phyloP scores from a whole-genome alignment of 2,888 invertebrate genomes.

The Xestia rhomboidea region DNA sequence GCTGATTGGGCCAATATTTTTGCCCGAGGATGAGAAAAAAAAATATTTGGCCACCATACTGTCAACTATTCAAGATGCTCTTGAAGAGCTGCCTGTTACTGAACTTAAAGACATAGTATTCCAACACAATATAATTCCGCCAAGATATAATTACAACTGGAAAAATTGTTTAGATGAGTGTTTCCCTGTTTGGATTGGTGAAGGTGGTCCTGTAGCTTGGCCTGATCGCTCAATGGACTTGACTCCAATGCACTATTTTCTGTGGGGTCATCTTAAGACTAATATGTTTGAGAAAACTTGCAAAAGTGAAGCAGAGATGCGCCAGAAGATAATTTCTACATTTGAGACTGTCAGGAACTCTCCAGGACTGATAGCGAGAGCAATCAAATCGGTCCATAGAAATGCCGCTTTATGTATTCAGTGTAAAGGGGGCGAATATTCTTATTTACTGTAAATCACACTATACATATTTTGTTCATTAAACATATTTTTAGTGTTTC shows the following conservation, averaged over 20 bases:
- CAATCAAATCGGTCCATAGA: conserved; percentile 1
- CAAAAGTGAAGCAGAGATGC: conserved; percentile 23
- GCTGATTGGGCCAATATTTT: conserved; percentile 36
- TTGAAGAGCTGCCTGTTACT: neutral
- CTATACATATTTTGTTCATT: neutral
- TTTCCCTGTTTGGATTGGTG: conserved; percentile 30
- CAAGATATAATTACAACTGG: conserved; percentile 10
- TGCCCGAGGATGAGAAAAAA: conserved; percentile 6
- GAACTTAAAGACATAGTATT: conserved; percentile 23
- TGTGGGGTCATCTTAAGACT: conserved; percentile 24
- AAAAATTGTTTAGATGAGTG: conserved; percentile 10
- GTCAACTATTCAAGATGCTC: neutral
- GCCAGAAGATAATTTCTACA: neutral
- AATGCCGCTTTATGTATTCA: conserved; percentile 5
- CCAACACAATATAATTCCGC: conserved; percentile 15
- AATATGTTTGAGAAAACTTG: neutral
- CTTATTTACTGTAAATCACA: neutral
- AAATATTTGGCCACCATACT: conserved; percentile 22
- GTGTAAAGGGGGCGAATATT: neutral
- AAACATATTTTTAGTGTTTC: neutral
- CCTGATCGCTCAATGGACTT: conserved; percentile 10
- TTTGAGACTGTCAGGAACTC: conserved; percentile 15
- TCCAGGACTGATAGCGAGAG: neutral
- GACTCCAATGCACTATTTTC: conserved; percentile 24
- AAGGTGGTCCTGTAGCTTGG: conserved; percentile 16